These are phyloP conservation scores for Pangasianodon hypophthalmus DNA, from an alignment of 2,113 vertebrate genomes.

Conservation along the genomic window DNA sequence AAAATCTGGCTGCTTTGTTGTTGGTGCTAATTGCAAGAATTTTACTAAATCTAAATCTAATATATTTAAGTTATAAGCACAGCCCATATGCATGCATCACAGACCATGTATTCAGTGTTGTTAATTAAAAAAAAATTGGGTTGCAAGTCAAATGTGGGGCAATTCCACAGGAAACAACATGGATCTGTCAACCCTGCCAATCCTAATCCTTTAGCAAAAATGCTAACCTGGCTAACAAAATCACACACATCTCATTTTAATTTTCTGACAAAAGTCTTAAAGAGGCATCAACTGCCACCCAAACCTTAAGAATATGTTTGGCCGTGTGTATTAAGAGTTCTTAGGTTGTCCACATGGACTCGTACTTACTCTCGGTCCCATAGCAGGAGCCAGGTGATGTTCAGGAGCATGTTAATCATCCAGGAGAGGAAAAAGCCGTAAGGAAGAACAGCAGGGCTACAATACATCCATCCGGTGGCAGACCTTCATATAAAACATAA, in stretches of 20 bases:
- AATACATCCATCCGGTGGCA: slow-evolving; percentile 57
- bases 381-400: slow-evolving; percentile 74
- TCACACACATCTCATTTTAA: too few relatives aligned
- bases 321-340: not conserved
- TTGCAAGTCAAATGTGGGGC: too few relatives aligned
- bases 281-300: not conserved
- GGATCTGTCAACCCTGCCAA: not conserved
- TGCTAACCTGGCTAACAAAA: not conserved
- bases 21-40: too few relatives aligned
- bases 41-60: not conserved
- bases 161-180: not conserved
- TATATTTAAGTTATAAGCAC: not conserved
- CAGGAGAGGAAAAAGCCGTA: slow-evolving; percentile 71
- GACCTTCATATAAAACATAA: slow-evolving; percentile 57
- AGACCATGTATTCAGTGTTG: not conserved
- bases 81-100: not conserved
- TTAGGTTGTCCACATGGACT: not conserved
- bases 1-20: not conserved
- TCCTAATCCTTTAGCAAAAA: not conserved
- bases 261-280: too few relatives aligned
- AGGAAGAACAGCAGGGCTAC: slow-evolving; percentile 63
- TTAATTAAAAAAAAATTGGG: too few relatives aligned
- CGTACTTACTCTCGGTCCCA: slow-evolving; percentile 75
- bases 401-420: slow-evolving; percentile 71
- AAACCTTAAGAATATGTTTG: not conserved